phyloP scores from a whole-genome alignment of 2,113 vertebrate species.

The Crotalus viridis region DNA sequence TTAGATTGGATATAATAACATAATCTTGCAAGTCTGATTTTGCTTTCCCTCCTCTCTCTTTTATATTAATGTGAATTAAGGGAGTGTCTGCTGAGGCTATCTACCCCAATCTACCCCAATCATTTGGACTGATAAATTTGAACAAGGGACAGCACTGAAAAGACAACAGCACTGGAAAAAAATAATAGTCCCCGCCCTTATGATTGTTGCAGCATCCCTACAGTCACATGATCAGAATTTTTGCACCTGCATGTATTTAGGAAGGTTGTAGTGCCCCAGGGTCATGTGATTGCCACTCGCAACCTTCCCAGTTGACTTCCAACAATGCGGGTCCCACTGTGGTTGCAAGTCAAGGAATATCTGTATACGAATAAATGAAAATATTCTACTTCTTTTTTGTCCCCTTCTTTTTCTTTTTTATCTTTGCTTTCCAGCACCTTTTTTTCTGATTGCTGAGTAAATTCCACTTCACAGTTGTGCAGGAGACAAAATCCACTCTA shows the following conservation, averaged over 20 bases:
- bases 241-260: neutral
- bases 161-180: neutral
- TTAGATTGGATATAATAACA: neutral
- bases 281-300: neutral
- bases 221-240: neutral
- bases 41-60: neutral
- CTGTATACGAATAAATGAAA: neutral
- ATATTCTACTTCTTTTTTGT: neutral
- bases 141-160: neutral
- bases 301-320: neutral
- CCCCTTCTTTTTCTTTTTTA: neutral
- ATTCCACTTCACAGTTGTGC: neutral
- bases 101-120: neutral
- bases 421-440: neutral
- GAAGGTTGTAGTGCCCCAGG: neutral
- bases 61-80: neutral
- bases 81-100: neutral
- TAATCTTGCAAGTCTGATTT: neutral
- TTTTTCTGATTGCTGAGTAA: neutral
- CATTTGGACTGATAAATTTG: neutral
- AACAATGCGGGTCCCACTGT: neutral
- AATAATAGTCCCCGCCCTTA: neutral
- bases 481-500: conserved; percentile 11
- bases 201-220: neutral
- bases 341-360: neutral